A percentile compares a stretch with the other conserved stretches of the same genome.
Evolutionary conservation across 2,113 vertebrate genomes (phyloP).

Genomic region (Coregonus clupeaformis): DNA sequence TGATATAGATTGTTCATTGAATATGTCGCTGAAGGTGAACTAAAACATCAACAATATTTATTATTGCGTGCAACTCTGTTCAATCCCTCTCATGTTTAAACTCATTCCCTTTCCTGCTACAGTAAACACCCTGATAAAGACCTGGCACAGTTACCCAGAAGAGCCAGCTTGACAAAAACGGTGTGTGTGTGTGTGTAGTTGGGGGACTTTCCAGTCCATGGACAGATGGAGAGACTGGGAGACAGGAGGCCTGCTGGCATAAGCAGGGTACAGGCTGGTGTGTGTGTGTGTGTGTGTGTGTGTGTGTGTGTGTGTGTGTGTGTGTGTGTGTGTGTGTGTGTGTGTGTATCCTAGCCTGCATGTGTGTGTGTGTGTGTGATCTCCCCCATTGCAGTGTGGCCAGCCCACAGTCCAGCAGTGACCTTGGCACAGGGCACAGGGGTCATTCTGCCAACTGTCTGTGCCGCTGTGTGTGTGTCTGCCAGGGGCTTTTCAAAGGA

Average conservation of each 20-base stretch:
- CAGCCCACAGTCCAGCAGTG: constrained; percentile 60
- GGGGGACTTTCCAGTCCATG: constrained; percentile 72
- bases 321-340: constrained; percentile 14
- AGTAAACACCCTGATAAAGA: constrained; percentile 67
- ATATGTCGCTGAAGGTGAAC: too few species aligned
- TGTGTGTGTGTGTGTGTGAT: constrained; percentile 23
- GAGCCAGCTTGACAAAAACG: constrained; percentile 68
- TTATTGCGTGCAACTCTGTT: too few species aligned
- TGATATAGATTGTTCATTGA: too few species aligned
- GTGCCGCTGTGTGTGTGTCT: constrained; percentile 7
- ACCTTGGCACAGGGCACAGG: constrained; percentile 70
- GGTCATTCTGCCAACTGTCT: constrained; percentile 72
- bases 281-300: constrained; percentile 53
- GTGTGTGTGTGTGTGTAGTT: constrained; percentile 46
- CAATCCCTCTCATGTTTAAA: too few species aligned
- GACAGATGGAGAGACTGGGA: constrained; percentile 81
- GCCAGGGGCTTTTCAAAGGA: constrained; percentile 43
- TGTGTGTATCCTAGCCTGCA: constrained; percentile 5
- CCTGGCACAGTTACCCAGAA: constrained; percentile 61
- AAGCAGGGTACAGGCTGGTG: constrained; percentile 65
- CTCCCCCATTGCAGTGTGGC: constrained; percentile 24
- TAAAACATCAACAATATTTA: too few species aligned
- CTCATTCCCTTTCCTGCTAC: constrained; percentile 32
- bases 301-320: constrained; percentile 17
- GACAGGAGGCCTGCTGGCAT: constrained; percentile 77